Conservation (phyloP, 2,888 invertebrate species). For the Julus scanicus region DNA sequence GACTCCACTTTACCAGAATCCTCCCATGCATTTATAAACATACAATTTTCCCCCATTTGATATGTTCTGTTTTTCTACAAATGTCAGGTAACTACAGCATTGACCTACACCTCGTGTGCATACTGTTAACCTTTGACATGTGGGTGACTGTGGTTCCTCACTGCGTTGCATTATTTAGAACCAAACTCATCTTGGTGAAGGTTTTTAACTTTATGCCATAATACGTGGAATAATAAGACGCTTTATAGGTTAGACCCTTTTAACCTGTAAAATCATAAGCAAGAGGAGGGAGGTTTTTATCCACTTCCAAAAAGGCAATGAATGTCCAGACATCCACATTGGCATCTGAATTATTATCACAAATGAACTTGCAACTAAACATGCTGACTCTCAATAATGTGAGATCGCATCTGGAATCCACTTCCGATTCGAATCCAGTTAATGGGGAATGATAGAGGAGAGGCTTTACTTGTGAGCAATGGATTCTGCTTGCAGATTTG, state of each 20-base stretch:
- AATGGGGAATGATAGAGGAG: not conserved
- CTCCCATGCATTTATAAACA: not conserved
- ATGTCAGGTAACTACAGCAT: not conserved
- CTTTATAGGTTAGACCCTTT: not conserved
- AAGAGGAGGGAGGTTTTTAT: not conserved
- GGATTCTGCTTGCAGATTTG: not conserved
- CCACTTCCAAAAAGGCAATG: not conserved
- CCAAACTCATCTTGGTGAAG: not conserved
- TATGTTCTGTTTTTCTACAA: not conserved
- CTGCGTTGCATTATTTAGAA: not conserved
- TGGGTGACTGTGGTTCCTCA: not conserved
- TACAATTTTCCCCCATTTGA: not conserved
- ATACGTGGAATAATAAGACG: slow-evolving; percentile 31
- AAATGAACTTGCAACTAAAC: not conserved
- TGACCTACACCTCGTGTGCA: slow-evolving; percentile 26
- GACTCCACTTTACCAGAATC: not conserved
- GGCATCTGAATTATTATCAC: not conserved
- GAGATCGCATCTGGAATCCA: not conserved
- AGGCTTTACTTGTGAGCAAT: not conserved
- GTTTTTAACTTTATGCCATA: not conserved
- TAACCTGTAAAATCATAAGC: not conserved
- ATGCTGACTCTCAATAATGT: not conserved
- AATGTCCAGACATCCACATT: not conserved
- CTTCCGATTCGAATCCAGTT: not conserved
- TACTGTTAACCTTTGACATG: not conserved